These are phyloP conservation scores for Drosophila koepferae DNA, from an alignment of 2,888 invertebrate species.

Conservation along the genomic window DNA sequence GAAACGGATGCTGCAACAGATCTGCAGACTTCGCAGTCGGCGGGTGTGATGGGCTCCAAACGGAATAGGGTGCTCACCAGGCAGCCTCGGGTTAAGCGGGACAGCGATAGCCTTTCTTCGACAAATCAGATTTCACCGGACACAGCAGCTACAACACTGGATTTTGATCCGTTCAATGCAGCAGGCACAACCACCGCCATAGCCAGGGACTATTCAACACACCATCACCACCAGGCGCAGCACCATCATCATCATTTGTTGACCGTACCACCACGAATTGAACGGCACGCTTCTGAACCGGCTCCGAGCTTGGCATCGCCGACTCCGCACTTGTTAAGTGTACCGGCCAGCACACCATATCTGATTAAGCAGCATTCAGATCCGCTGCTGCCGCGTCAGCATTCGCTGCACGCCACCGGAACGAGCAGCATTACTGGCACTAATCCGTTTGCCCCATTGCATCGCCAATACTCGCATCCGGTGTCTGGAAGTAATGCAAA, in stretches of 20 bases:
- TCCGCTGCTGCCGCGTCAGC: conserved; percentile 88
- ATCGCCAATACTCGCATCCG: conserved; percentile 87
- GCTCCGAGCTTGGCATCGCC: conserved; percentile 86
- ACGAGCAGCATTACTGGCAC: conserved; percentile 53
- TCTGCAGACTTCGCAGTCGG: conserved; percentile 46
- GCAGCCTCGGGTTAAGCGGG: conserved; percentile 89
- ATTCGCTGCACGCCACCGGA: conserved; percentile 74
- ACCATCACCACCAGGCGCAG: conserved; percentile 51
- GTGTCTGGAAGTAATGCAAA: conserved; percentile 72
- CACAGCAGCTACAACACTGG: conserved; percentile 69
- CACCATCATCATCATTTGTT: conserved; percentile 81
- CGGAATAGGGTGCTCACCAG: conserved; percentile 88
- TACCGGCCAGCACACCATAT: conserved; percentile 86
- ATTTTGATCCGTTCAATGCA: conserved; percentile 82
- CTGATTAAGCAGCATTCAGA: conserved; percentile 89
- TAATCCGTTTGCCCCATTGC: conserved; percentile 83
- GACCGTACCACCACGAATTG: conserved; percentile 86
- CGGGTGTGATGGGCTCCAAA: conserved; percentile 86
- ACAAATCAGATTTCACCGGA: conserved; percentile 84
- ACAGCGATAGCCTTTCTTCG: conserved; percentile 86
- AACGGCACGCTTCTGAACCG: conserved; percentile 87
- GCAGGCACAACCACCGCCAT: conserved; percentile 65
- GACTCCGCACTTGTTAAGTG: conserved; percentile 87
- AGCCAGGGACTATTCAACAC: conserved; percentile 70
- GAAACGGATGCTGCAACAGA: conserved; percentile 48